Evolutionary conservation across 1,140 invertebrate species (phyloP).

Genomic region (Zelostemma sp.): DNA sequence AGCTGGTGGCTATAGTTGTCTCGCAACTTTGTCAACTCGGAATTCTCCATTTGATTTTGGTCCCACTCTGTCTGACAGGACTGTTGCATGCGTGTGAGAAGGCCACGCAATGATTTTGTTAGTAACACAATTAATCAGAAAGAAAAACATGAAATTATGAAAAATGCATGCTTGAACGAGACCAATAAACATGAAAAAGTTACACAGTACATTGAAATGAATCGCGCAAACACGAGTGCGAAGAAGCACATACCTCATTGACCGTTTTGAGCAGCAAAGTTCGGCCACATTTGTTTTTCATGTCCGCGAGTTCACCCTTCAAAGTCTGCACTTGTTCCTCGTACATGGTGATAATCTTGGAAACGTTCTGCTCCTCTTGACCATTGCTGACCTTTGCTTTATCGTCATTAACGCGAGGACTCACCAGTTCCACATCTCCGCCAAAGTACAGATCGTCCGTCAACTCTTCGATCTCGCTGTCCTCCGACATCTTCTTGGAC

Average conservation of each 20-base stretch:
- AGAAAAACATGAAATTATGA: constrained; percentile 11
- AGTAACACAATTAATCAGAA: constrained; percentile 38
- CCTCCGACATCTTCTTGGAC: constrained; percentile 73
- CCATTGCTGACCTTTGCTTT: constrained; percentile 29
- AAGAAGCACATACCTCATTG: constrained; percentile 60
- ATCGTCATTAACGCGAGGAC: constrained; percentile 19
- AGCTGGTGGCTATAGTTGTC: constrained; percentile 63
- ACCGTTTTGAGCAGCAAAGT: constrained; percentile 30
- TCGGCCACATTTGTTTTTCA: constrained; percentile 61
- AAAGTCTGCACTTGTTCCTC: constrained; percentile 65
- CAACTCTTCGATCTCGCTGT: constrained; percentile 63
- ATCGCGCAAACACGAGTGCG: constrained; percentile 2
- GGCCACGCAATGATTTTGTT: constrained; percentile 42
- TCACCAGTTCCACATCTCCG: constrained; percentile 53
- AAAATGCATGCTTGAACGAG: not conserved
- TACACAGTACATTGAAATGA: not conserved
- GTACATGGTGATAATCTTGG: constrained; percentile 48
- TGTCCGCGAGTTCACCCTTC: constrained; percentile 65
- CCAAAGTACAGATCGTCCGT: constrained; percentile 62
- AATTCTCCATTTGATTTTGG: constrained; percentile 54
- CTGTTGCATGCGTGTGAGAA: constrained; percentile 58
- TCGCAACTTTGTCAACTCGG: constrained; percentile 57
- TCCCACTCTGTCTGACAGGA: constrained; percentile 66
- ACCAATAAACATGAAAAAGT: constrained; percentile 5
- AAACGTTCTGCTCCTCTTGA: constrained; percentile 8